Conservation (phyloP, 1,140 invertebrate species). For the Drosophila punjabiensis region DNA sequence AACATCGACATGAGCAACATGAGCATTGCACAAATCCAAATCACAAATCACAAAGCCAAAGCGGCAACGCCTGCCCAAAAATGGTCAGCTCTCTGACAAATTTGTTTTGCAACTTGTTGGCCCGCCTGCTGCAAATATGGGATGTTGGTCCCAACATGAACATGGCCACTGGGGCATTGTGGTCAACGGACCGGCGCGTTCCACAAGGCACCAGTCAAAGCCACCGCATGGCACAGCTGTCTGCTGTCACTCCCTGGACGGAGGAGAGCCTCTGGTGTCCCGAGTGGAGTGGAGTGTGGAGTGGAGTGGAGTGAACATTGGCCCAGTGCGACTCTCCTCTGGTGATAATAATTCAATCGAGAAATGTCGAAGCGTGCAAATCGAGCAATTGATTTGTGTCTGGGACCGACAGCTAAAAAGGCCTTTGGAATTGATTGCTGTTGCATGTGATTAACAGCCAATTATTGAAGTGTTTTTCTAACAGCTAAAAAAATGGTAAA, state of each 20-base stretch:
- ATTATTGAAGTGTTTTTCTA: neutral
- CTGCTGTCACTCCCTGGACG: slow-evolving; percentile 7
- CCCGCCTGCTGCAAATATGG: slow-evolving; percentile 62
- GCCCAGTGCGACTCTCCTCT: slow-evolving; percentile 47
- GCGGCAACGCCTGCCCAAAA: slow-evolving; percentile 55
- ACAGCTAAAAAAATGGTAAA: neutral
- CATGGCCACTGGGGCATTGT: slow-evolving; percentile 80
- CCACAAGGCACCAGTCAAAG: slow-evolving; percentile 22
- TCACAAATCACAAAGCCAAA: slow-evolving; percentile 56
- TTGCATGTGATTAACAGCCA: slow-evolving; percentile 70
- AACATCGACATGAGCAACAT: slow-evolving; percentile 19
- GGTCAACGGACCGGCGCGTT: slow-evolving; percentile 20
- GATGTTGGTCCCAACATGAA: slow-evolving; percentile 42
- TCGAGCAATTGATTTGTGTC: slow-evolving; percentile 65
- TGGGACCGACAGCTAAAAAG: slow-evolving; percentile 66
- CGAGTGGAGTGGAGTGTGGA: neutral
- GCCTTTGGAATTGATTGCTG: slow-evolving; percentile 78
- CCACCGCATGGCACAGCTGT: slow-evolving; percentile 35
- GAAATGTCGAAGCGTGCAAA: slow-evolving; percentile 81
- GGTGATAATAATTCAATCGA: slow-evolving; percentile 81
- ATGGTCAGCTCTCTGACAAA: slow-evolving; percentile 77
- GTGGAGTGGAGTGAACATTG: slow-evolving; percentile 15
- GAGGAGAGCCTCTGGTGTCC: slow-evolving; percentile 11
- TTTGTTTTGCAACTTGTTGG: slow-evolving; percentile 82
- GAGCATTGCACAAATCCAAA: slow-evolving; percentile 55